Conservation (phyloP, 2,888 invertebrate genomes). For the Nemoura dubitans region DNA sequence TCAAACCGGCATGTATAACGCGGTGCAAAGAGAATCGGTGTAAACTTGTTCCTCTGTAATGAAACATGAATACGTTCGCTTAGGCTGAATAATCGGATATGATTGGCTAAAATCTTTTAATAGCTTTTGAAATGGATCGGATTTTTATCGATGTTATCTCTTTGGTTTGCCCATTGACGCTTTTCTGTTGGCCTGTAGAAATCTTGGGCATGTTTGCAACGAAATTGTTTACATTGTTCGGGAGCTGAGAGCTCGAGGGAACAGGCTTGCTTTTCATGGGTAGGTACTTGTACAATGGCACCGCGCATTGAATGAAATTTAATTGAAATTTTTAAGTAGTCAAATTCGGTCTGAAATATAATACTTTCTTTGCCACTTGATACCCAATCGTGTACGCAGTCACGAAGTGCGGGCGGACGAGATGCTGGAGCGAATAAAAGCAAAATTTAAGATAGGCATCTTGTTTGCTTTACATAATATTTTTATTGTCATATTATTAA, state of each 20-base stretch:
- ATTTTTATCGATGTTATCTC: background rate
- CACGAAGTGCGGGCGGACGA: background rate
- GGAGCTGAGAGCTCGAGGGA: background rate
- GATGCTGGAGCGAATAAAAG: background rate
- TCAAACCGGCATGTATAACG: constrained; percentile 14
- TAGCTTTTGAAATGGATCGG: background rate
- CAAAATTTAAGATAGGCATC: constrained; percentile 13
- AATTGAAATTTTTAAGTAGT: constrained; percentile 13
- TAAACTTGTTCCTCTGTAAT: background rate
- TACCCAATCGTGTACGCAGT: background rate
- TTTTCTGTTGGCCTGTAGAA: background rate
- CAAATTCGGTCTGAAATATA: constrained; percentile 15
- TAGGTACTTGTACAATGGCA: background rate
- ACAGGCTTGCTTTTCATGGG: background rate
- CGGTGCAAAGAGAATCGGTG: background rate
- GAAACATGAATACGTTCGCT: background rate
- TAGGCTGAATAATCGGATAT: constrained; percentile 32
- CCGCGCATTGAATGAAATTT: background rate
- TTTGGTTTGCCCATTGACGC: background rate
- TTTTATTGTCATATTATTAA: constrained; percentile 29
- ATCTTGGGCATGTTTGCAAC: background rate
- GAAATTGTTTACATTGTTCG: constrained; percentile 27
- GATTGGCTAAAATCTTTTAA: background rate
- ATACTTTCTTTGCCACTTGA: constrained; percentile 26
- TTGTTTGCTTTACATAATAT: constrained; percentile 34